Percentiles rank a stretch among this genome's conserved stretches.
Conservation (phyloP, 2,113 vertebrate species). For the Aspidoscelis tigris region DNA sequence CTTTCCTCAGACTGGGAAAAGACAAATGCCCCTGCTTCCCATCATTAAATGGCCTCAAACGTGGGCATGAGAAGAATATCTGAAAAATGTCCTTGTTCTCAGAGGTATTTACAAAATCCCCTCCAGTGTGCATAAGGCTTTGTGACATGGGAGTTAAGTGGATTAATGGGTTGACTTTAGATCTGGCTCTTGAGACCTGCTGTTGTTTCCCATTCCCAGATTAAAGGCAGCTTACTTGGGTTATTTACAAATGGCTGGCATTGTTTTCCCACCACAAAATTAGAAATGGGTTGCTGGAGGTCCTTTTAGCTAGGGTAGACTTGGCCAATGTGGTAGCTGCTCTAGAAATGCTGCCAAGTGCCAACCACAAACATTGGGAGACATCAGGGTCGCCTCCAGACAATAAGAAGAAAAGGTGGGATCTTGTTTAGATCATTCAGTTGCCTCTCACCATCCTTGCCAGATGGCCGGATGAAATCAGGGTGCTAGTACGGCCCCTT, state of each 20-base stretch:
- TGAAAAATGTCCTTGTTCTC: neutral
- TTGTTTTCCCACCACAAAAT: too few species aligned
- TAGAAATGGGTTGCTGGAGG: neutral
- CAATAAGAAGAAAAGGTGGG: too few species aligned
- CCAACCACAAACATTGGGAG: neutral
- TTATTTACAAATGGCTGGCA: neutral
- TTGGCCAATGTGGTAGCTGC: neutral
- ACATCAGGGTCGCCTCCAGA: too few species aligned
- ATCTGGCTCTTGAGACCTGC: neutral
- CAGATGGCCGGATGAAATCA: too few species aligned
- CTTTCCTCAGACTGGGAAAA: neutral
- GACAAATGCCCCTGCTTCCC: neutral
- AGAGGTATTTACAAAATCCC: neutral
- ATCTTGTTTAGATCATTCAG: too few species aligned
- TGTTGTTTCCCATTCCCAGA: neutral
- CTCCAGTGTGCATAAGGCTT: neutral
- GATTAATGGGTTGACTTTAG: slow-evolving; percentile 24
- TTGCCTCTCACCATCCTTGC: too few species aligned
- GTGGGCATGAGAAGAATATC: neutral
- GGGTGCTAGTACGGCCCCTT: too few species aligned
- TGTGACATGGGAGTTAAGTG: neutral
- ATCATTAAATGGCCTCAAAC: neutral
- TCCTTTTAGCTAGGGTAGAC: too few species aligned
- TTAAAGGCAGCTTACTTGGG: neutral
- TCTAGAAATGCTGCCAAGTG: neutral